A percentile compares a stretch with the other conserved stretches of the same genome.
These are phyloP conservation scores for Tinamus major DNA, from an alignment of 2,797 vertebrate species.

Conservation along the genomic window DNA sequence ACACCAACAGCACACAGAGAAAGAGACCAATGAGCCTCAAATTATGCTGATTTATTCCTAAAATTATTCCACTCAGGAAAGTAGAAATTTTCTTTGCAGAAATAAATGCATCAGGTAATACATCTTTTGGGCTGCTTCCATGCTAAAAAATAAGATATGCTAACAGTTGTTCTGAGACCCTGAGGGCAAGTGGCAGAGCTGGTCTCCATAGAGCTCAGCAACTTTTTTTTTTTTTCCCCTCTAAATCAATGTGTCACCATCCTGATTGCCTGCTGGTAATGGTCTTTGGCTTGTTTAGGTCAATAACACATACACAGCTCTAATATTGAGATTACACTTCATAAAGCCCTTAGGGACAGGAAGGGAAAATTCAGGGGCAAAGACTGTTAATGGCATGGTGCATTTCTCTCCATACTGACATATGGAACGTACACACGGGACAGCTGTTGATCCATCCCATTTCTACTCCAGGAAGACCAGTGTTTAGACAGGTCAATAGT, in stretches of 20 bases:
- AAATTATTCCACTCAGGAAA: no score
- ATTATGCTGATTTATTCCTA: no score
- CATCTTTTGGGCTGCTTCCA: not conserved
- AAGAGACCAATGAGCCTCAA: no score
- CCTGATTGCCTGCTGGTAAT: not conserved
- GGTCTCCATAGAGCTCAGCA: not conserved
- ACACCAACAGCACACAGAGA: no score
- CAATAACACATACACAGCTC: not conserved
- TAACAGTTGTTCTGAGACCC: not conserved
- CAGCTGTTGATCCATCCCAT: not conserved
- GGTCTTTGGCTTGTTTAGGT: not conserved
- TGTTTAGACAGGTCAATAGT: not conserved
- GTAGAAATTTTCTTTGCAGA: no score
- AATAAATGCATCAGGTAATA: not conserved
- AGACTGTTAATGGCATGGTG: not conserved
- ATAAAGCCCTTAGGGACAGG: not conserved
- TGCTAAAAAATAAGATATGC: not conserved
- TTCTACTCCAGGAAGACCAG: not conserved
- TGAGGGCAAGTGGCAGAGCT: not conserved
- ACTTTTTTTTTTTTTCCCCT: not conserved
- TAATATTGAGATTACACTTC: not conserved
- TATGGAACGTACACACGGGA: fast-evolving
- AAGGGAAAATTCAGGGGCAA: not conserved
- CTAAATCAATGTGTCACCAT: not conserved
- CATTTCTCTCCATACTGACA: not conserved